Evolutionary conservation across 2,888 invertebrate genomes (phyloP).

Genomic region (Protodeltote pygarga): DNA sequence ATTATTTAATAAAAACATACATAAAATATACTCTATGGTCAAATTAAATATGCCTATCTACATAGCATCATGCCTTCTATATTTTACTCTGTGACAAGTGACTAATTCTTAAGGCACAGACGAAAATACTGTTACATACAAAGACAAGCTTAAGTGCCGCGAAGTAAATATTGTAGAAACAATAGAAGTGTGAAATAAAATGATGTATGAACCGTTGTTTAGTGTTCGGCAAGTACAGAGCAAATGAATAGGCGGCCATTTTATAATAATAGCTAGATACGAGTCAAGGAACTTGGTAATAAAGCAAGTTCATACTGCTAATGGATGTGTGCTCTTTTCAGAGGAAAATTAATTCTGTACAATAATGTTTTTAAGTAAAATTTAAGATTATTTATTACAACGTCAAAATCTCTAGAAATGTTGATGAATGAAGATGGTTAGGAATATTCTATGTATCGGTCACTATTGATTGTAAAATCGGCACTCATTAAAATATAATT

Average conservation of each 20-base stretch:
- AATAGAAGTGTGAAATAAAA: slow-evolving; percentile 43
- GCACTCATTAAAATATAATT: too few species aligned
- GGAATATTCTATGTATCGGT: too few species aligned
- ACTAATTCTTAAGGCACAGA: slow-evolving; percentile 69
- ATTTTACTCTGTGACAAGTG: slow-evolving; percentile 45
- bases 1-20: too few species aligned
- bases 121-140: slow-evolving; percentile 65
- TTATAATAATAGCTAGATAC: slow-evolving; percentile 22
- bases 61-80: slow-evolving; percentile 8
- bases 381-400: too few species aligned
- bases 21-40: too few species aligned
- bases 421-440: too few species aligned
- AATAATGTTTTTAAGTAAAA: too few species aligned
- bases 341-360: not conserved
- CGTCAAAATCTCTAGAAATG: too few species aligned
- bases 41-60: slow-evolving; percentile 1
- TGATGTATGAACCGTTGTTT: slow-evolving; percentile 36
- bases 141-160: slow-evolving; percentile 27
- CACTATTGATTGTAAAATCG: too few species aligned
- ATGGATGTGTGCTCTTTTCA: not conserved
- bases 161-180: slow-evolving; percentile 42
- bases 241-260: slow-evolving; percentile 35
- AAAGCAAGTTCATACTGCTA: slow-evolving; percentile 1
- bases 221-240: slow-evolving; percentile 17
- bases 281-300: slow-evolving; percentile 34